Conservation (phyloP, 2,888 invertebrate genomes). For the Junonia oenone region DNA sequence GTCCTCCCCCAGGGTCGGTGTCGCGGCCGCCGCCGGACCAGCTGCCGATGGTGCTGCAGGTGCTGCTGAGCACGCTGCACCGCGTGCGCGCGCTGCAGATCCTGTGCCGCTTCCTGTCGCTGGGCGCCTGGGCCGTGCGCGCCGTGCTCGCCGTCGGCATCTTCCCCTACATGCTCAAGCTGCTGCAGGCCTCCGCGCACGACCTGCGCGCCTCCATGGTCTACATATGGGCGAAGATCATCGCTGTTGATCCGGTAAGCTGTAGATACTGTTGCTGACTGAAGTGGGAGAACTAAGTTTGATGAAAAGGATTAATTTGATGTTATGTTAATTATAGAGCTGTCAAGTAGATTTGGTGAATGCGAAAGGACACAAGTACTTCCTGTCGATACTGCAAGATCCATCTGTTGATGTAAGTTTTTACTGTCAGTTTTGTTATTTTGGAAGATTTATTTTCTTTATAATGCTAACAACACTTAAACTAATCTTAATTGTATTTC, state of each 20-base stretch:
- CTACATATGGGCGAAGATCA: constrained; percentile 99
- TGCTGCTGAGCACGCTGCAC: constrained; percentile 86
- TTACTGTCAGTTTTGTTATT: neutral
- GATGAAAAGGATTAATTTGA: too few relatives aligned
- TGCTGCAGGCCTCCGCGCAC: constrained; percentile 95
- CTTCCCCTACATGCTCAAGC: constrained; percentile 98
- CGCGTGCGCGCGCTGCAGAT: constrained; percentile 96
- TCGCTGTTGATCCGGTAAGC: constrained; percentile 94
- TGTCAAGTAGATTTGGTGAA: constrained; percentile 97
- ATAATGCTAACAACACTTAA: too few relatives aligned
- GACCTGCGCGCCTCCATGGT: constrained; percentile 96
- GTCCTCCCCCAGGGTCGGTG: constrained; percentile 35
- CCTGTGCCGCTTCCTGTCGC: constrained; percentile 94
- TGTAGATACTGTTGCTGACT: neutral
- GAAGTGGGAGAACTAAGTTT: too few relatives aligned
- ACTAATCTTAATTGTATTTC: too few relatives aligned
- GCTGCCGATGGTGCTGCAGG: constrained; percentile 97
- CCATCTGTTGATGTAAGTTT: constrained; percentile 86
- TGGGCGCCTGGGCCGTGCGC: constrained; percentile 93
- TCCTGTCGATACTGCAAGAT: constrained; percentile 94
- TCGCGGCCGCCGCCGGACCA: constrained; percentile 94
- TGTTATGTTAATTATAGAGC: constrained; percentile 84
- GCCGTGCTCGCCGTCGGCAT: constrained; percentile 97
- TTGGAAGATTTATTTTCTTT: too few relatives aligned
- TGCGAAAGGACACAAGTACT: constrained; percentile 96